A percentile compares a stretch with the other conserved stretches of the same genome.
Conservation (phyloP, 2,797 vertebrate genomes). For the Malurus leucopterus region DNA sequence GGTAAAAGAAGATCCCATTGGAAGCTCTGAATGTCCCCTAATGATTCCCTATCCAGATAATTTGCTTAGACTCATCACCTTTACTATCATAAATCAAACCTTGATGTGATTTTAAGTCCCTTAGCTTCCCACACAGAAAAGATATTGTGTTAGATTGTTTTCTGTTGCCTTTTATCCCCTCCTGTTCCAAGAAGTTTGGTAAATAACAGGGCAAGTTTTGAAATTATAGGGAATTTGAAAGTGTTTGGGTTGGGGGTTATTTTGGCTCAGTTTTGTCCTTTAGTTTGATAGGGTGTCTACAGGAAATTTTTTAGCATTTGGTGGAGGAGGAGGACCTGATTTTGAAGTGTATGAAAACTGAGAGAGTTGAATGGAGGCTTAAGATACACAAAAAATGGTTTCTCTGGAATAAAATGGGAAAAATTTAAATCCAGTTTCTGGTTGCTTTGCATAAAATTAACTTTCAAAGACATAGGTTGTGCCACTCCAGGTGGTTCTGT, state of each 20-base stretch:
- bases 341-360: background rate
- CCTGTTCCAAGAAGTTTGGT: background rate
- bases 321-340: background rate
- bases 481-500: background rate
- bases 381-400: background rate
- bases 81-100: slow-evolving; percentile 42
- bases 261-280: background rate
- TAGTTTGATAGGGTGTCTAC: background rate
- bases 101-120: slow-evolving; percentile 44
- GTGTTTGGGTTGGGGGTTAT: background rate
- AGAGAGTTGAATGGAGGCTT: background rate
- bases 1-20: slow-evolving; percentile 16
- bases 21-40: slow-evolving; percentile 29
- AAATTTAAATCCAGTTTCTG: background rate
- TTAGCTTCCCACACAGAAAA: slow-evolving; percentile 32
- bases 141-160: slow-evolving; percentile 8
- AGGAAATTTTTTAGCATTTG: background rate
- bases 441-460: background rate
- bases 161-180: background rate
- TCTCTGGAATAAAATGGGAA: background rate
- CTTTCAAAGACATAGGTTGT: background rate
- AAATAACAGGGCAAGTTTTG: slow-evolving; percentile 25
- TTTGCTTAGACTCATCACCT: slow-evolving; percentile 43
- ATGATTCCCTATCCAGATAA: slow-evolving; percentile 34
- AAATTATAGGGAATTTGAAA: background rate